phyloP scores from a whole-genome alignment of 2,888 invertebrate species.

The Archips xylosteana region DNA sequence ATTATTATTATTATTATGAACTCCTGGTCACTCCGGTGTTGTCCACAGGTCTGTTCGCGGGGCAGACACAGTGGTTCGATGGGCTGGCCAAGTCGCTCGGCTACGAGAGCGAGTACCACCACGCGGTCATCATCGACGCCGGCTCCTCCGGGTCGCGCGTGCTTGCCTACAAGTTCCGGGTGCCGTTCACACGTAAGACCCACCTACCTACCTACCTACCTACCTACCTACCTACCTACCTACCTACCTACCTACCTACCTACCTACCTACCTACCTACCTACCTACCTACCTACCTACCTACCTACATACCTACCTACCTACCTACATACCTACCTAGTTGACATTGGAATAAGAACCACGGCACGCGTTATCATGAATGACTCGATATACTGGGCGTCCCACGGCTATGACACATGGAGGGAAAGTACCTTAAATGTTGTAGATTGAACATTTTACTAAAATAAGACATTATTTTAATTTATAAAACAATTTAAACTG shows the following conservation, averaged over 20 bases:
- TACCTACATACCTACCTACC: conserved; percentile 17
- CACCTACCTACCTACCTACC: conserved; percentile 11
- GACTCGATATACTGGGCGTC: too few species aligned
- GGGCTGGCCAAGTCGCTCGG: conserved; percentile 90
- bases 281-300: conserved; percentile 17
- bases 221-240: too few species aligned
- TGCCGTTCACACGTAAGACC: conserved; percentile 88
- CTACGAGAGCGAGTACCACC: conserved; percentile 84
- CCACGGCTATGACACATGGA: too few species aligned
- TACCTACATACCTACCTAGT: too few species aligned
- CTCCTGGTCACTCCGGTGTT: neutral
- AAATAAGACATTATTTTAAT: too few species aligned
- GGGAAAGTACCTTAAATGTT: too few species aligned
- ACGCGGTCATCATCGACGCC: conserved; percentile 97
- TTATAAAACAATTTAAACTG: too few species aligned
- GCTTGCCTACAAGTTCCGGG: conserved; percentile 93
- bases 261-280: conserved; percentile 17
- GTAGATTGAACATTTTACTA: too few species aligned
- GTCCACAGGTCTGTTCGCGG: conserved; percentile 83
- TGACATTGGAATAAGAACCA: too few species aligned
- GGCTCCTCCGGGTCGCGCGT: conserved; percentile 97
- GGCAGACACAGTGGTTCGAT: conserved; percentile 87
- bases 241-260: conserved; percentile 31
- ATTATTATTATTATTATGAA: too few species aligned
- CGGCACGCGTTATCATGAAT: too few species aligned